Percentiles rank a stretch among this genome's conserved stretches.
Evolutionary conservation across 2,113 vertebrate species (phyloP).

Genomic region (Siniperca knerii): DNA sequence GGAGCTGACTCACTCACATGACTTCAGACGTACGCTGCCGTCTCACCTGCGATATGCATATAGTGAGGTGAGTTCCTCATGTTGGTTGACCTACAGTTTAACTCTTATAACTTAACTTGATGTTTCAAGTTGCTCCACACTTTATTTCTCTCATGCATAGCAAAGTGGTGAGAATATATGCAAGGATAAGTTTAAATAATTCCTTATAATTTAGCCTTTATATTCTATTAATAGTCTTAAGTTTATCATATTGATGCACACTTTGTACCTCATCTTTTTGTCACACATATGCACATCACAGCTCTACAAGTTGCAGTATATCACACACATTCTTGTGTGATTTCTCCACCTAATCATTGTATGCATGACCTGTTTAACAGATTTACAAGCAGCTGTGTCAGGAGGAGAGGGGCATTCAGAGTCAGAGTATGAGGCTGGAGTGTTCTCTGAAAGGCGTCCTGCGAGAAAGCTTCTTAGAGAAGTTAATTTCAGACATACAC

Average conservation of each 20-base stretch:
- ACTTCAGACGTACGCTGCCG: conserved; percentile 74
- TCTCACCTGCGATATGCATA: conserved; percentile 80
- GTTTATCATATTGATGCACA: background rate
- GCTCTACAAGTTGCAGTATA: too few relatives aligned
- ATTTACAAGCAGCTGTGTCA: conserved; percentile 80
- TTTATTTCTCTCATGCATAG: background rate
- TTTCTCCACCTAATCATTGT: conserved; percentile 1
- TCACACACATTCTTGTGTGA: background rate
- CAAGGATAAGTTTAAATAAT: background rate
- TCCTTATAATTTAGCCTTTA: background rate
- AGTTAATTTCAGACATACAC: conserved; percentile 82
- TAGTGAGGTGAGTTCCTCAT: conserved; percentile 77
- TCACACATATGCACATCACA: background rate
- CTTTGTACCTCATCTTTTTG: background rate
- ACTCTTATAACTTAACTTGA: background rate
- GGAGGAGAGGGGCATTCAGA: conserved; percentile 75
- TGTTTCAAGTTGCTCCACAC: background rate
- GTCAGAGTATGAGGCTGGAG: conserved; percentile 76
- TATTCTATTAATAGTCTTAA: background rate
- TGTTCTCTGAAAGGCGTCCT: conserved; percentile 85
- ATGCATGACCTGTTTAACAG: conserved; percentile 72
- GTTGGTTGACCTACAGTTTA: background rate
- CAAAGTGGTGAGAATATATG: background rate
- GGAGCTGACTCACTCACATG: conserved; percentile 81
- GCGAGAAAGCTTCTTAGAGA: conserved; percentile 80